Conservation (phyloP, 1,140 invertebrate genomes). For the Pseudomyrmex pallidus region DNA sequence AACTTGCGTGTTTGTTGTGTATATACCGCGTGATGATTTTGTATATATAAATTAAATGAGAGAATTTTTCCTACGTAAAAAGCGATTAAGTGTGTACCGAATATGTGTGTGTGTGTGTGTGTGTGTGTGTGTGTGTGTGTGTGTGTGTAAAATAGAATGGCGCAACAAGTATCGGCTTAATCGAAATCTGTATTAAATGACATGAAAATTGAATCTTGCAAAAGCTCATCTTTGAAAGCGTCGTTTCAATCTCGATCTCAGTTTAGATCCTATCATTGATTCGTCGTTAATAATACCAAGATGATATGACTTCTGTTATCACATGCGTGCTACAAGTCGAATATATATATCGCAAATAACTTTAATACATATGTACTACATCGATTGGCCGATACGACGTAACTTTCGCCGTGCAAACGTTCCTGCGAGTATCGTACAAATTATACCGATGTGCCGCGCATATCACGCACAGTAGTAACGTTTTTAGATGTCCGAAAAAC, state of each 20-base stretch:
- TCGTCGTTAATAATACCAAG: not conserved
- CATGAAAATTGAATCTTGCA: slow-evolving; percentile 52
- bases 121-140: no score
- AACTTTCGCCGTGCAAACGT: slow-evolving; percentile 32
- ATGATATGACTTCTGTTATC: not conserved
- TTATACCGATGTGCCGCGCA: not conserved
- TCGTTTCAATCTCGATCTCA: slow-evolving; percentile 2
- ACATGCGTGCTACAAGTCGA: not conserved
- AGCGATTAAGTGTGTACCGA: not conserved
- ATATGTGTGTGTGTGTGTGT: not conserved
- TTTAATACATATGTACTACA: not conserved
- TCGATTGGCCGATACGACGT: slow-evolving; percentile 4
- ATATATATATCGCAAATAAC: not conserved
- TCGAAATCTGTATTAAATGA: slow-evolving; percentile 3
- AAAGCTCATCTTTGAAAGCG: slow-evolving; percentile 22
- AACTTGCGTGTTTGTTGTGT: not conserved
- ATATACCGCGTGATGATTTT: not conserved
- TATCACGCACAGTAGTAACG: slow-evolving; percentile 15
- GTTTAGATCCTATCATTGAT: not conserved
- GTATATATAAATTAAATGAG: no score
- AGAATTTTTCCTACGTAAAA: not conserved
- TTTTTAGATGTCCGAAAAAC: slow-evolving; percentile 5
- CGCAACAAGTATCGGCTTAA: not conserved
- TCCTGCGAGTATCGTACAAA: slow-evolving; percentile 57
- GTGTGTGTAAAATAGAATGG: not conserved